Evolutionary conservation across 2,113 vertebrate genomes (phyloP), one percentile per base, ranked within the genome.

Genomic region (Coptodon rendalli): DNA sequence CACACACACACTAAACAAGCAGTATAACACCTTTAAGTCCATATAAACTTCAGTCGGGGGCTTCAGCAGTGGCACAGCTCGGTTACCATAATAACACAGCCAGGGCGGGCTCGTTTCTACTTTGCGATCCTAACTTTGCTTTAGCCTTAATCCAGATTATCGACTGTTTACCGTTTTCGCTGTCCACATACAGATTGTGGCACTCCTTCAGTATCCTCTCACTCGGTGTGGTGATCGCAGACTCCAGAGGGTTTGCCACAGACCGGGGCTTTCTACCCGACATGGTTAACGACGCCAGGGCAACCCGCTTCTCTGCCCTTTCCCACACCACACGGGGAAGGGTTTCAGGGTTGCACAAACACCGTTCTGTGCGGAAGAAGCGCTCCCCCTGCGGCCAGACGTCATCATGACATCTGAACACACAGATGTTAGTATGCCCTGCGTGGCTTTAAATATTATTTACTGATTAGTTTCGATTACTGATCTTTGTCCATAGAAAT

Each of bases 151-250:
- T 40, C 27, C 52, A 2, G 17, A 12, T 48, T 19, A 16, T 5
- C 17, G 29, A 17, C 66, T 82, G 73, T 94, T 96, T 97, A 97
- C 96, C 96, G 94, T 97, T 94, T 16, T 96, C 95, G 88, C 84
- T 93, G 95, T 97, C 96, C 38, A 96, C 91, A 83, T 97, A 97
- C 57, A 97, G 73, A 89, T 45, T 93, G 96, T 97, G 96, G 85
- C 96, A 97, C 87, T 97, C 96, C 92, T 90, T 96, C 29, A 97
- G 90, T 54, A 97, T 97, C 90, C 91, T 91, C 86, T 97, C 97
- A 53, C 96, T 96, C 66, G 96, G 96, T 48, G 96, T 95, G 48
- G 93, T 95, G 86, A 96, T 95, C 7, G 95, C 92, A 13, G 96
- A 95, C 89, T 97, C 96, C 93, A 97, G 89, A 7, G 96, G 94